A percentile compares a stretch with the other conserved stretches of the same genome.
Evolutionary conservation across 2,113 vertebrate species (phyloP).

Genomic region (Xenus cinereus): DNA sequence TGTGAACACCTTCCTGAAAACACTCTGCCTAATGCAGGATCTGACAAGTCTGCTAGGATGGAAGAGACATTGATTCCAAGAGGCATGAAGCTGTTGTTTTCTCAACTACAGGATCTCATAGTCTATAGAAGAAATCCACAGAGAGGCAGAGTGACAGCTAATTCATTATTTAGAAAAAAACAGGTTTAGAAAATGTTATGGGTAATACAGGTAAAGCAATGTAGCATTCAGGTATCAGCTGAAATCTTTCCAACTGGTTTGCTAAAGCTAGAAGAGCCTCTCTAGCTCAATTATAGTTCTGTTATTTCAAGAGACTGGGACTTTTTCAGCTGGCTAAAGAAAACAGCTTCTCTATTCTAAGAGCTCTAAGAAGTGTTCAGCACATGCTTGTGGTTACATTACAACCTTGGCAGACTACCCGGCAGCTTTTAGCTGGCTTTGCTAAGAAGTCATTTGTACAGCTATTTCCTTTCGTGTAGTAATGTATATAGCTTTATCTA

Average conservation of each 20-base stretch:
- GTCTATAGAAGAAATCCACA: not conserved
- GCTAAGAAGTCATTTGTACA: constrained; percentile 45
- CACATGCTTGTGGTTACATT: constrained; percentile 43
- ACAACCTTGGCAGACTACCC: constrained; percentile 29
- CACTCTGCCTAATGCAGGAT: not conserved
- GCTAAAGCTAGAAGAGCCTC: constrained; percentile 7
- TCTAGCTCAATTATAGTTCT: constrained; percentile 40
- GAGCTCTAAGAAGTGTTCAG: constrained; percentile 41
- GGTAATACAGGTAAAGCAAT: not conserved
- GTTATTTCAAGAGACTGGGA: constrained; percentile 37
- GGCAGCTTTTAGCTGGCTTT: constrained; percentile 37
- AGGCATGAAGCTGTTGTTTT: not conserved
- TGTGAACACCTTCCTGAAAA: not conserved
- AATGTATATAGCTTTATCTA: constrained; percentile 34
- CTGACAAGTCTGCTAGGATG: not conserved
- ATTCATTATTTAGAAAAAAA: not conserved
- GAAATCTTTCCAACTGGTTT: not conserved
- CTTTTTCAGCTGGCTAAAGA: constrained; percentile 36
- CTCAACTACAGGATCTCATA: not conserved
- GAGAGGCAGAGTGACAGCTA: not conserved
- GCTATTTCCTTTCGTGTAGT: constrained; percentile 35
- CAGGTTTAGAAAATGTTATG: not conserved
- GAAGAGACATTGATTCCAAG: not conserved
- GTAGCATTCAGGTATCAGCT: not conserved
- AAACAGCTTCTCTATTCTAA: constrained; percentile 48